Conservation (phyloP, 1,140 invertebrate genomes). For the Drosophila littoralis region DNA sequence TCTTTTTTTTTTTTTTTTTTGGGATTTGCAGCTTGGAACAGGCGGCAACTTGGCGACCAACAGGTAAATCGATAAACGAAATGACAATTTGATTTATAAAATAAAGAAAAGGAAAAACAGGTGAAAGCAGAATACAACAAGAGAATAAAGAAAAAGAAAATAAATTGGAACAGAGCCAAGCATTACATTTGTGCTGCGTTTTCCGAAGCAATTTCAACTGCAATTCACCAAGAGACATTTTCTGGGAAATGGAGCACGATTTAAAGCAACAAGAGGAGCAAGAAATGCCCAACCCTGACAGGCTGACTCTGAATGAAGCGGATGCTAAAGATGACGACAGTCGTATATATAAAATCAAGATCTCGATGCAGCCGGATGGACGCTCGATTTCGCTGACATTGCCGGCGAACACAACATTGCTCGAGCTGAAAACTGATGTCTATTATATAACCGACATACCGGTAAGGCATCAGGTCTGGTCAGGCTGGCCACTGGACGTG, state of each 20-base stretch:
- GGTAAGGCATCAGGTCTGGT: constrained; percentile 91
- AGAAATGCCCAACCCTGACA: background rate
- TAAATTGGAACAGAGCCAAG: constrained; percentile 2
- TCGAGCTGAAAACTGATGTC: constrained; percentile 91
- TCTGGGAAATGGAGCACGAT: constrained; percentile 10
- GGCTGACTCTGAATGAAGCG: constrained; percentile 2
- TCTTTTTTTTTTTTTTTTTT: constrained; percentile 36
- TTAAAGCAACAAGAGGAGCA: background rate
- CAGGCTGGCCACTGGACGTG: constrained; percentile 85
- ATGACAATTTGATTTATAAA: constrained; percentile 13
- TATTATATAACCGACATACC: constrained; percentile 92
- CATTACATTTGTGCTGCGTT: constrained; percentile 6
- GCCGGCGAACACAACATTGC: constrained; percentile 90
- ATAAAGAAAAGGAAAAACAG: background rate
- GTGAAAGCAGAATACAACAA: background rate
- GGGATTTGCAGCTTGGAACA: background rate
- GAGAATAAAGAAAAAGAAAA: background rate
- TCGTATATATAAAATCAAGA: constrained; percentile 8
- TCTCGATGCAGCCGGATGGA: constrained; percentile 56
- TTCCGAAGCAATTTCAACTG: constrained; percentile 9
- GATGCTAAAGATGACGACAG: constrained; percentile 6
- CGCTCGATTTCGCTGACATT: constrained; percentile 90
- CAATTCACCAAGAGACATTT: constrained; percentile 19
- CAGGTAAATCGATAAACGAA: constrained; percentile 33
- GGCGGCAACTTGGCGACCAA: constrained; percentile 10